Percentiles rank a stretch among this genome's conserved stretches.
Evolutionary conservation across 2,797 vertebrate genomes (phyloP).

Genomic region (Phoebastria nigripes): DNA sequence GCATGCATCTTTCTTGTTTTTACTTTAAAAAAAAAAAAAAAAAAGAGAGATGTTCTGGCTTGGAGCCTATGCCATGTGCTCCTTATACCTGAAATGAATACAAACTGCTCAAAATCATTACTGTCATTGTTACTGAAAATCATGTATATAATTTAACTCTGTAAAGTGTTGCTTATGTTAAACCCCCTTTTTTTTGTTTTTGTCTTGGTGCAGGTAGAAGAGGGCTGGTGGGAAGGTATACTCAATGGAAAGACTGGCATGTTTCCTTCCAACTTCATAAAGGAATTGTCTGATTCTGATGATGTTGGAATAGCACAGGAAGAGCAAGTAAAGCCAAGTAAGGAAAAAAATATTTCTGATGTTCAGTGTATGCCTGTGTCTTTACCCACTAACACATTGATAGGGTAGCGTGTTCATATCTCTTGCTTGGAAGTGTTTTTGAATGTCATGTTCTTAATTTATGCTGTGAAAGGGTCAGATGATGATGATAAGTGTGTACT

Average conservation of each 20-base stretch:
- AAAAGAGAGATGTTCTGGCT: neutral
- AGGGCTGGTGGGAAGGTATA: constrained; percentile 96
- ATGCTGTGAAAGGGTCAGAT: neutral
- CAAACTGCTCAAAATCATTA: neutral
- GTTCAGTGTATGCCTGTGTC: neutral
- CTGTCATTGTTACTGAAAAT: neutral
- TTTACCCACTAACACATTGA: neutral
- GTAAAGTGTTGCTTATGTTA: neutral
- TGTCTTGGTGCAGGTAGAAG: constrained; percentile 84
- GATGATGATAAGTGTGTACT: neutral
- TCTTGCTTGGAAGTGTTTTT: neutral
- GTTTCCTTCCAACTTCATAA: constrained; percentile 99
- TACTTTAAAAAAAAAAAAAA: neutral
- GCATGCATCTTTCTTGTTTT: neutral
- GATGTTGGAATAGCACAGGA: constrained; percentile 84
- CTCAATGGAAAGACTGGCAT: constrained; percentile 93
- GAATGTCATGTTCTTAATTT: neutral
- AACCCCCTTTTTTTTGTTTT: neutral
- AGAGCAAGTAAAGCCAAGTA: constrained; percentile 88
- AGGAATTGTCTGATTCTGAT: constrained; percentile 83
- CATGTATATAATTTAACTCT: neutral
- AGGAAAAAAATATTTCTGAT: constrained; percentile 46
- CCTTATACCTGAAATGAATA: neutral
- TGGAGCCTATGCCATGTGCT: neutral
- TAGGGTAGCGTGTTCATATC: neutral